Percentiles rank a stretch among this genome's conserved stretches.
These are phyloP conservation scores for Hoplias malabaricus DNA, from an alignment of 2,113 vertebrate genomes.

Conservation along the genomic window DNA sequence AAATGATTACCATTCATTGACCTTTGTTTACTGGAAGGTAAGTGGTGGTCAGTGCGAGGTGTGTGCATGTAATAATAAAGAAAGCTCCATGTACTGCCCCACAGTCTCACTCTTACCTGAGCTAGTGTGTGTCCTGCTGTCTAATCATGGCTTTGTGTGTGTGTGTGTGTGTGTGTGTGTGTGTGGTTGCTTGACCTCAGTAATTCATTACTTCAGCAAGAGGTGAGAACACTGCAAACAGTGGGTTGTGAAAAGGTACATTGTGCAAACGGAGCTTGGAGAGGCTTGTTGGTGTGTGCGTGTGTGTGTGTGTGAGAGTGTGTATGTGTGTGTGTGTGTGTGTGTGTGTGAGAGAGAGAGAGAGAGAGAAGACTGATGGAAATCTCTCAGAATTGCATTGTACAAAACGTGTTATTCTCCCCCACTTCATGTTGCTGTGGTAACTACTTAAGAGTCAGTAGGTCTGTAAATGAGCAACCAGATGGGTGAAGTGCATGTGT, in stretches of 20 bases:
- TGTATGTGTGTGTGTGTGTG: slow-evolving; percentile 34
- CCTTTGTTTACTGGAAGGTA: too few relatives aligned
- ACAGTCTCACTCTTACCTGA: neutral
- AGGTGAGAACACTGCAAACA: slow-evolving; percentile 43
- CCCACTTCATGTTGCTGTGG: slow-evolving; percentile 77
- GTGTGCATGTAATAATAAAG: too few relatives aligned
- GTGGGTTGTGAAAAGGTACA: slow-evolving; percentile 33
- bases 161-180: slow-evolving; percentile 11
- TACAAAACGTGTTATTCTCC: slow-evolving; percentile 72
- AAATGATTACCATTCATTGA: too few relatives aligned
- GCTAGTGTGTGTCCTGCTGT: neutral
- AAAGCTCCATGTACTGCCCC: slow-evolving; percentile 13
- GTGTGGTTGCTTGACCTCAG: neutral
- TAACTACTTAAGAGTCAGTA: slow-evolving; percentile 75
- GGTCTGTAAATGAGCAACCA: slow-evolving; percentile 62
- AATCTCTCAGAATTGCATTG: slow-evolving; percentile 61
- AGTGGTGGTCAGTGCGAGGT: neutral
- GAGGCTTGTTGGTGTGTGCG: slow-evolving; percentile 37
- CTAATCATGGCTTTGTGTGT: slow-evolving; percentile 7
- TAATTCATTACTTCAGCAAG: slow-evolving; percentile 29
- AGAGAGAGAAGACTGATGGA: slow-evolving; percentile 40
- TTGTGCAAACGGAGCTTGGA: slow-evolving; percentile 38
- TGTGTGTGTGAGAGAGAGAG: slow-evolving; percentile 35
- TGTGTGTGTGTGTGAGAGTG: neutral
- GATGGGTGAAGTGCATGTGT: slow-evolving; percentile 54